Conservation (phyloP, 2,797 vertebrate species). For the Jordanella pulchra region DNA sequence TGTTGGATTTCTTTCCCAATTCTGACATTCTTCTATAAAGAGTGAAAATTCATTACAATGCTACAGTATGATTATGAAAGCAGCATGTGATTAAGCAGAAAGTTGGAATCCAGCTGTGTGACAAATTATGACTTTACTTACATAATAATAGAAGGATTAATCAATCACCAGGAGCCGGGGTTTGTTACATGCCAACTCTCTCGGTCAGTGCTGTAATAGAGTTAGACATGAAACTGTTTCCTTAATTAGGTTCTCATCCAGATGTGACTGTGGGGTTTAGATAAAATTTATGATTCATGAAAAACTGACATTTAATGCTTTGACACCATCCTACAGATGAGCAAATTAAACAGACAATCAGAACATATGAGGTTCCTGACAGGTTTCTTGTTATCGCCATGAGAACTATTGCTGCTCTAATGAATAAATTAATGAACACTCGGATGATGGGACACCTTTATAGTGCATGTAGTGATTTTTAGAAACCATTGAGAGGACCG, state of each 20-base stretch:
- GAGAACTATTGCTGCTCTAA: constrained; percentile 32
- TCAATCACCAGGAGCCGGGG: constrained; percentile 34
- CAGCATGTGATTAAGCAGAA: constrained; percentile 1
- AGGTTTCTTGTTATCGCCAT: constrained; percentile 16
- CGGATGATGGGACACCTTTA: constrained; percentile 24
- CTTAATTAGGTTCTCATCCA: constrained; percentile 46
- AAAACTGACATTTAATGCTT: constrained; percentile 6
- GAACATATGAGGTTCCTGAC: constrained; percentile 11
- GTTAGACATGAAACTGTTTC: constrained; percentile 26
- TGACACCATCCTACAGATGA: not conserved
- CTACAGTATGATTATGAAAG: not conserved
- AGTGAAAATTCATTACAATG: not conserved
- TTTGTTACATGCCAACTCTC: constrained; percentile 23
- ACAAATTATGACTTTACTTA: constrained; percentile 12
- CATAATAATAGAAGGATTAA: constrained; percentile 25
- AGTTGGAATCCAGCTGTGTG: constrained; percentile 5
- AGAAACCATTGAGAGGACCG: constrained; percentile 14
- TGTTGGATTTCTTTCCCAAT: not conserved
- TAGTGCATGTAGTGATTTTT: constrained; percentile 19
- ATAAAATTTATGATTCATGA: constrained; percentile 17
- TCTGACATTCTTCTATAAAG: not conserved
- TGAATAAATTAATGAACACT: constrained; percentile 33
- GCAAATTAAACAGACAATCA: constrained; percentile 25
- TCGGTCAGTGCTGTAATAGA: constrained; percentile 24
- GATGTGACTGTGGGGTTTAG: constrained; percentile 17